A percentile compares a stretch with the other conserved stretches of the same genome.
Conservation (phyloP, 2,797 vertebrate genomes). For the Falco berigora region DNA sequence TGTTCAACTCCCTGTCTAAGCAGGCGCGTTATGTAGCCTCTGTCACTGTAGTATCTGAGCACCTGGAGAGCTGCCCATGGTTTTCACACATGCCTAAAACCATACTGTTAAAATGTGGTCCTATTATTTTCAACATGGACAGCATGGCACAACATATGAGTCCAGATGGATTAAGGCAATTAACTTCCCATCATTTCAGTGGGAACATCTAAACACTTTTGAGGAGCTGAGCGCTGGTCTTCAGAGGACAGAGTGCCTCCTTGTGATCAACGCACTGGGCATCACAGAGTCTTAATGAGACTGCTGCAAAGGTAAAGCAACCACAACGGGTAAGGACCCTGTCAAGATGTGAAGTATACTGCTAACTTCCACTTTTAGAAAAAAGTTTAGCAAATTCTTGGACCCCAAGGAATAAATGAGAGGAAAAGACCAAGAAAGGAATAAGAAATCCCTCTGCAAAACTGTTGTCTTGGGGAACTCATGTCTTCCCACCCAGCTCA, state of each 20-base stretch:
- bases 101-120: slow-evolving; percentile 3
- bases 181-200: not conserved
- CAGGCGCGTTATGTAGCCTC: not conserved
- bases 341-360: not conserved
- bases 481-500: not conserved
- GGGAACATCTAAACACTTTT: not conserved
- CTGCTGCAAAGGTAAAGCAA: not conserved
- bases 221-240: not conserved
- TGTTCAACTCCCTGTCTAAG: slow-evolving; percentile 19
- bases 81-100: slow-evolving; percentile 20
- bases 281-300: not conserved
- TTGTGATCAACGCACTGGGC: not conserved
- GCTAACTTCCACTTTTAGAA: not conserved
- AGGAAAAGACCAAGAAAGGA: not conserved
- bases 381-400: not conserved
- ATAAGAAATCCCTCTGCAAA: not conserved
- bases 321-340: not conserved
- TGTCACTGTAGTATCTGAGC: not conserved
- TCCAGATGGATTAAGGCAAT: not conserved
- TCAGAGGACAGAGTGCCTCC: not conserved
- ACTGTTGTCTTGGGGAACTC: not conserved
- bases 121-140: not conserved
- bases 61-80: slow-evolving; percentile 2
- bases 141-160: not conserved
- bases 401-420: not conserved